Evolutionary conservation across 2,888 invertebrate genomes (phyloP).

Genomic region (Bimastos eiseni): DNA sequence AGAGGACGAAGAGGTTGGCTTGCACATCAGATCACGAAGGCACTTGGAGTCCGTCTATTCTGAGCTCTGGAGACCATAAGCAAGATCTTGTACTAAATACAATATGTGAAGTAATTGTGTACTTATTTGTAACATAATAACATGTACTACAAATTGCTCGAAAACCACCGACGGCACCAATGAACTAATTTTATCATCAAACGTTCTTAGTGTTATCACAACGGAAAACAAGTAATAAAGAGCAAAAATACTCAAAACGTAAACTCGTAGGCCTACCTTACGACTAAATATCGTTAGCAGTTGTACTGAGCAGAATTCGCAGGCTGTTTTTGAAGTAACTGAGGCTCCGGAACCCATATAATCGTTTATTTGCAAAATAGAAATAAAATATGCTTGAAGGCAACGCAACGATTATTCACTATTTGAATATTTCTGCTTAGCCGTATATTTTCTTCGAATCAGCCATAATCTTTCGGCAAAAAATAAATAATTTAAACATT

Average conservation of each 20-base stretch:
- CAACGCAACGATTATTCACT: not conserved
- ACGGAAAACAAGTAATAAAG: not conserved
- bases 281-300: slow-evolving; percentile 7
- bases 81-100: too few species aligned
- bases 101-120: too few species aligned
- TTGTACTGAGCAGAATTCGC: not conserved
- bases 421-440: too few species aligned
- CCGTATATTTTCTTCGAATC: not conserved
- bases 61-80: too few species aligned
- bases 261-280: not conserved
- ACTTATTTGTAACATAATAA: too few species aligned
- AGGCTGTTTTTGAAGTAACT: not conserved
- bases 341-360: slow-evolving; percentile 23
- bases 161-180: not conserved
- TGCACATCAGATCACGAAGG: too few species aligned
- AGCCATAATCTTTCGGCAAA: not conserved
- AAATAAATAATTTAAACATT: not conserved
- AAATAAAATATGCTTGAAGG: not conserved
- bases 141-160: not conserved
- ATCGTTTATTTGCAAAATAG: not conserved
- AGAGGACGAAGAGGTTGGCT: too few species aligned
- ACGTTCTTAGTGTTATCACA: not conserved
- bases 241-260: not conserved
- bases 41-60: too few species aligned
- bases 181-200: not conserved